Percentiles rank a stretch among this genome's conserved stretches.
Conservation (phyloP, 2,888 invertebrate species). For the Ichneumon xanthorius region DNA sequence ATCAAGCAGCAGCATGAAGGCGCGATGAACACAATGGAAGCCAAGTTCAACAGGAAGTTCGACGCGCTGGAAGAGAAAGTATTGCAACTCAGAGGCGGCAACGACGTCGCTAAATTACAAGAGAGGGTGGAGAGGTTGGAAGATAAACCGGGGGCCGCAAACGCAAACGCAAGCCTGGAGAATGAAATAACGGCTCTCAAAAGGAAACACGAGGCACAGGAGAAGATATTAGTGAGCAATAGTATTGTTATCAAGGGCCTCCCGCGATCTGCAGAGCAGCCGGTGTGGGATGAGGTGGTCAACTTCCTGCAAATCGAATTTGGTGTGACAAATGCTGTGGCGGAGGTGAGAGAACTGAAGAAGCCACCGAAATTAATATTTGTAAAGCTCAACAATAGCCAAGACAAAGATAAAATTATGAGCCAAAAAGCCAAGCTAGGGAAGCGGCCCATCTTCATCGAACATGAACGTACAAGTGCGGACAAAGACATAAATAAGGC, state of each 20-base stretch:
- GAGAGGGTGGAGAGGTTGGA: background rate
- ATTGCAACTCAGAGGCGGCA: background rate
- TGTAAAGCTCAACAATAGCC: conserved; percentile 6
- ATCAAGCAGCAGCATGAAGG: background rate
- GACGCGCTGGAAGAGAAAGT: conserved; percentile 7
- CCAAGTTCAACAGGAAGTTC: background rate
- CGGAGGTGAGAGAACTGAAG: conserved; percentile 1
- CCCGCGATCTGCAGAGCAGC: background rate
- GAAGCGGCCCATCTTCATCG: background rate
- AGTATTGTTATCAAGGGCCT: conserved; percentile 19
- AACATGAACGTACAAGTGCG: background rate
- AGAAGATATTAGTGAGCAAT: background rate
- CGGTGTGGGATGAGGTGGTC: background rate
- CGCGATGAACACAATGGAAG: background rate
- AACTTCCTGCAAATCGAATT: background rate
- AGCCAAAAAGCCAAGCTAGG: conserved; percentile 18
- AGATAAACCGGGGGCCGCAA: background rate
- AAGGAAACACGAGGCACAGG: background rate
- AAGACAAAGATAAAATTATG: conserved; percentile 18
- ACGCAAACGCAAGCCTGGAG: background rate
- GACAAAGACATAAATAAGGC: conserved; percentile 15
- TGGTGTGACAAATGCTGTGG: background rate
- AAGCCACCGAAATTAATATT: background rate
- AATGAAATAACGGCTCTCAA: background rate
- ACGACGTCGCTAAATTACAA: background rate